Percentiles rank a stretch among this genome's conserved stretches.
These are phyloP conservation scores for Eupithecia subfuscata DNA, from an alignment of 2,888 invertebrate genomes.

Conservation along the genomic window DNA sequence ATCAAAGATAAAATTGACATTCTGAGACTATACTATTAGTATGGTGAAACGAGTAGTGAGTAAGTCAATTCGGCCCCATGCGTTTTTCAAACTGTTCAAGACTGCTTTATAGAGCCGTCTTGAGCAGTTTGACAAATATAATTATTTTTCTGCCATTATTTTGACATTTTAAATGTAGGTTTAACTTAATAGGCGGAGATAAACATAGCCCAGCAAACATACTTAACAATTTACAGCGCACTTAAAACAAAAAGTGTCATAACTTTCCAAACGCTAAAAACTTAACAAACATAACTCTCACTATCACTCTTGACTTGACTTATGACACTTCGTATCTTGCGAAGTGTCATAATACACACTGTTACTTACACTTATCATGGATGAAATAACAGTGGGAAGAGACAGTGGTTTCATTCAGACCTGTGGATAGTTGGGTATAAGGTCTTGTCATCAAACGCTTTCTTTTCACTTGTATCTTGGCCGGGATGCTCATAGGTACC, in stretches of 20 bases:
- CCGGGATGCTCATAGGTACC: not conserved
- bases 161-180: not conserved
- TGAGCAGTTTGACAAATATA: not conserved
- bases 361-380: conserved; percentile 48
- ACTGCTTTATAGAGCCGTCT: too few species aligned
- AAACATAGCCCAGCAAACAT: conserved; percentile 24
- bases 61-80: too few species aligned
- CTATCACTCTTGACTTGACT: conserved; percentile 58
- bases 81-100: too few species aligned
- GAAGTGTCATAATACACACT: conserved; percentile 66
- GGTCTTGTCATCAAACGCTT: not conserved
- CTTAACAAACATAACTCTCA: conserved; percentile 38
- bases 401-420: conserved; percentile 17
- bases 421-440: not conserved
- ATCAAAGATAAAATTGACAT: not conserved
- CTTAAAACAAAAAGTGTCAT: conserved; percentile 18
- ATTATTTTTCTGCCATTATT: not conserved
- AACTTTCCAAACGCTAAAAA: conserved; percentile 35
- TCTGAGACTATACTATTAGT: not conserved
- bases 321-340: conserved; percentile 60
- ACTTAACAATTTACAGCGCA: conserved; percentile 14
- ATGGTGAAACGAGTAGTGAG: not conserved
- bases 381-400: conserved; percentile 1
- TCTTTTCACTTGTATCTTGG: not conserved
- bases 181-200: not conserved